Base-by-base conservation (phyloP, 1,140 invertebrate genomes). In the Drosophila pseudoobscura region DNA sequence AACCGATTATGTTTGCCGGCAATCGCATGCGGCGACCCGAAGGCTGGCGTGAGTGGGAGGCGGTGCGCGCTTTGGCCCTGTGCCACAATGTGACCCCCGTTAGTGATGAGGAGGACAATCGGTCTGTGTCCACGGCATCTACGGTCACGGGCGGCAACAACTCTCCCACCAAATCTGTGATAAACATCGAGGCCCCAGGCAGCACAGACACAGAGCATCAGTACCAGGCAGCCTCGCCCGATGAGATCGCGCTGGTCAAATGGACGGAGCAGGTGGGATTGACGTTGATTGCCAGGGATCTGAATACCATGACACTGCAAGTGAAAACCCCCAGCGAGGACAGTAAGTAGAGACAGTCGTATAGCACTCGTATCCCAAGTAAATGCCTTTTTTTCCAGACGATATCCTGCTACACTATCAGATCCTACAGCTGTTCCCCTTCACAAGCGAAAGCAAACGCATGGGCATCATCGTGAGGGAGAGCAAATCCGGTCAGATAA, bases 11-110 rank as follows among this genome's bases (percentile, higher is more conserved):
- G 43, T 73, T 83, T 35, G 89, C 92, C 31, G 90, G 91, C 1
- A 92, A 92, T 63, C 91, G 94, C 76, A 93, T 95, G 61, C 92
- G 94, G 64, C 91, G 94, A 61, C 95, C 94, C 1, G 95, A 96
- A 76, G 94, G 95, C 46, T 96, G 95, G 44, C 93, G 97, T 44
- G 95, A 98, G 45, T 96, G 95, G 93, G 96, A 99, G 80, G 97
- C 97, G 0, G 97, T 99, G 6, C 95, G 97, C 78, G 98, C 98
- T 0, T 92, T 99, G 11, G 98, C 98, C 0, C 92, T 99, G 5
- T 99, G 99, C 92, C 99, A 99, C 91, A 99, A 99, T 92, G 99
- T 99, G 0, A 99, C 99, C 0, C 99, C 99, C 0, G 97, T 99
- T 5, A 97, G 96, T 90, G 98, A 99, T 79, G 92, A 93, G 4